Percentiles rank a stretch among this genome's conserved stretches.
phyloP scores from a whole-genome alignment of 2,797 vertebrate species.

The Harpagifer antarcticus region DNA sequence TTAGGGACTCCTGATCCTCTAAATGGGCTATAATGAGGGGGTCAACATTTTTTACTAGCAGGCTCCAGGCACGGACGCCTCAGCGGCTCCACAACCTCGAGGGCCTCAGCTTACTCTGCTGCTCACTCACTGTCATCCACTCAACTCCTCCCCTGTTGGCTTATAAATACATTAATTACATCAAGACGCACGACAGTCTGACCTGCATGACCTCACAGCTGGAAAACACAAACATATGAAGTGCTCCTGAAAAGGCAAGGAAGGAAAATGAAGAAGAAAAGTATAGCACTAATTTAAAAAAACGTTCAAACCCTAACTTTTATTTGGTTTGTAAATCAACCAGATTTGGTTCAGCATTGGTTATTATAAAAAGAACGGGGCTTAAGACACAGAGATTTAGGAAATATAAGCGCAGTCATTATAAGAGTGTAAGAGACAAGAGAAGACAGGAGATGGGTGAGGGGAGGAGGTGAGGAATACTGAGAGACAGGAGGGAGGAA shows the following conservation, averaged over 20 bases:
- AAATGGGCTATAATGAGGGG: constrained; percentile 77
- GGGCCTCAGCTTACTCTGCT: constrained; percentile 59
- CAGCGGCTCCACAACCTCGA: constrained; percentile 65
- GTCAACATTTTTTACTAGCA: constrained; percentile 75
- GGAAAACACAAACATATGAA: constrained; percentile 60
- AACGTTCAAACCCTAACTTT: background rate
- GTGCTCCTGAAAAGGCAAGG: constrained; percentile 28
- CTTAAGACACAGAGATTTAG: constrained; percentile 37
- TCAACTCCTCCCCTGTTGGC: constrained; percentile 52
- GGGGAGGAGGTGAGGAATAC: constrained; percentile 23
- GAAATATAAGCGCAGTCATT: constrained; percentile 41
- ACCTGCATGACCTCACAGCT: constrained; percentile 61
- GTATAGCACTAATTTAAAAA: background rate
- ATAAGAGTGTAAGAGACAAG: constrained; percentile 26
- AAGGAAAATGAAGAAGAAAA: constrained; percentile 8
- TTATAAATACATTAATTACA: constrained; percentile 74
- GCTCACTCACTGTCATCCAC: constrained; percentile 64
- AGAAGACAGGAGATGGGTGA: constrained; percentile 20
- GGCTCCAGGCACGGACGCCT: constrained; percentile 71
- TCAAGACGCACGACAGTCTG: constrained; percentile 48
- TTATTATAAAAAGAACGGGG: constrained; percentile 53
- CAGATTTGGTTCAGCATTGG: constrained; percentile 15
- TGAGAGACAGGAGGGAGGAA: constrained; percentile 22
- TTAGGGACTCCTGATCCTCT: constrained; percentile 72
- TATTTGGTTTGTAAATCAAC: background rate